A percentile compares a stretch with the other conserved stretches of the same genome.
Conservation (phyloP, 2,113 vertebrate genomes). For the Spea multiplicata region DNA sequence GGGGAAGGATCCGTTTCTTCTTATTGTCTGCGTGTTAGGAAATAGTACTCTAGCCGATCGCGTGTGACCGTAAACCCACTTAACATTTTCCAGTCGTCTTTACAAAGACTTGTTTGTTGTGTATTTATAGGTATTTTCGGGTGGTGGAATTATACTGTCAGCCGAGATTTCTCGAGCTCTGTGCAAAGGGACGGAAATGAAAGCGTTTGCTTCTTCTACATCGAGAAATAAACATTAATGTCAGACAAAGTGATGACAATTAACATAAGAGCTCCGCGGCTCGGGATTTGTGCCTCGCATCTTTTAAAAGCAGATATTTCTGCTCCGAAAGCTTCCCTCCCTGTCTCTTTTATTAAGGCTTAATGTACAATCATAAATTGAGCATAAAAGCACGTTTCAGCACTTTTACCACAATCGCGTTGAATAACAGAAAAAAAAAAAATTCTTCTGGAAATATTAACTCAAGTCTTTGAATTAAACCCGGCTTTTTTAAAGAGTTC, state of each 20-base stretch:
- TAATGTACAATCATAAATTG: constrained; percentile 33
- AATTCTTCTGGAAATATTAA: not conserved
- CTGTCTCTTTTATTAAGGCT: constrained; percentile 10
- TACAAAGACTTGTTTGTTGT: constrained; percentile 14
- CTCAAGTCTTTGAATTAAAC: not conserved
- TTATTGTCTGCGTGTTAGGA: no score
- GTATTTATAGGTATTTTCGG: constrained; percentile 14
- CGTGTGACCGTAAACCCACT: no score
- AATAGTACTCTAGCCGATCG: no score
- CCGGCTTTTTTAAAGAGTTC: not conserved
- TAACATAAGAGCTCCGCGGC: constrained; percentile 19
- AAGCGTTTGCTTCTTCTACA: constrained; percentile 9
- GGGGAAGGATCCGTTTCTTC: no score
- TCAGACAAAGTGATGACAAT: constrained; percentile 18
- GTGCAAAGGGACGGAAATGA: not conserved
- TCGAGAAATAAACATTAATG: constrained; percentile 32
- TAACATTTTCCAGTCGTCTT: not conserved
- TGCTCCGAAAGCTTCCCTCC: not conserved
- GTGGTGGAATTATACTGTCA: constrained; percentile 1
- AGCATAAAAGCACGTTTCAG: constrained; percentile 6
- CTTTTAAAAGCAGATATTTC: constrained; percentile 1
- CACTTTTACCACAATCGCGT: not conserved
- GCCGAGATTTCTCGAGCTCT: not conserved
- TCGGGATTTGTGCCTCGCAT: not conserved
- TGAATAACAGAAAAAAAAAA: constrained; percentile 5